Percentiles rank a stretch among this genome's conserved stretches.
These are phyloP conservation scores for Otolemur garnettii DNA, from an alignment of 2,113 vertebrate species.

Conservation along the genomic window DNA sequence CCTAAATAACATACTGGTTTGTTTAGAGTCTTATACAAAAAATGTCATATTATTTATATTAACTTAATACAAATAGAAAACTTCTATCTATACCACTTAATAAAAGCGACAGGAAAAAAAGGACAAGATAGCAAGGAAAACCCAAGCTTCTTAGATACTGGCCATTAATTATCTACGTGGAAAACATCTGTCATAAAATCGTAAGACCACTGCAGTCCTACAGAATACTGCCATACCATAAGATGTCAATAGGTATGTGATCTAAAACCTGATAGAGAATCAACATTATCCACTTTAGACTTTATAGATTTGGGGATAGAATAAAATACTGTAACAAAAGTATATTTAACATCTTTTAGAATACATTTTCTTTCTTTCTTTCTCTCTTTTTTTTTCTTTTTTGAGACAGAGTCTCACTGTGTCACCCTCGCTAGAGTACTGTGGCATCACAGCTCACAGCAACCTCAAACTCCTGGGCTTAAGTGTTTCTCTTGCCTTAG, in stretches of 20 bases:
- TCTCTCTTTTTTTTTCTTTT: no score
- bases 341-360: not conserved
- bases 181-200: not conserved
- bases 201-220: not conserved
- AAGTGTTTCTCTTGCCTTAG: no score
- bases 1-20: not conserved
- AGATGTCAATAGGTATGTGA: not conserved
- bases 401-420: no score
- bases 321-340: not conserved
- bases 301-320: constrained; percentile 20
- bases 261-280: not conserved
- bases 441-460: no score
- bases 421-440: no score
- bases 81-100: not conserved
- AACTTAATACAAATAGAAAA: constrained; percentile 44
- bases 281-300: not conserved
- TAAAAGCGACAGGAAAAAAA: constrained; percentile 9
- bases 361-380: not conserved
- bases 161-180: constrained; percentile 11
- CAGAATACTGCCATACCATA: not conserved
- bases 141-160: not conserved
- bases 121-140: not conserved
- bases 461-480: no score
- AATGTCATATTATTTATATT: not conserved
- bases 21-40: constrained; percentile 52